Base-by-base conservation (phyloP, 1,140 invertebrate species). In the Belonocnema kinseyi region DNA sequence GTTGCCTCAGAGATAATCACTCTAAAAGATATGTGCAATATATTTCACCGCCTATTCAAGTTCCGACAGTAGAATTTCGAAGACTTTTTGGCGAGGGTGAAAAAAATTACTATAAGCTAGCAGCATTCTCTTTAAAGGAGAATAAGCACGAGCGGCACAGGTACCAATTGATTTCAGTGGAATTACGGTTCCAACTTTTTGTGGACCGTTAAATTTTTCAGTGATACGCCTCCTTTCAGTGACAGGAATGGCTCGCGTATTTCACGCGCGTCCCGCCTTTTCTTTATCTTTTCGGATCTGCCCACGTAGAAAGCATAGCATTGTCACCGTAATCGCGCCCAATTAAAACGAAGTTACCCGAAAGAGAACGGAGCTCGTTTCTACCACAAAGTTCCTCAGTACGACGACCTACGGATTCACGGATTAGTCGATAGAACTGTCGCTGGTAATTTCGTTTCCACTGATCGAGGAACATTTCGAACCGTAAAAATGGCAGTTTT, bases 331-430 rank as follows among this genome's bases (percentile, higher is more conserved):
- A 83, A 88, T 88, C 85, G 84, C 80, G 76, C 74, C 82, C 84
- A 88, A 88, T 89, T 88, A 88, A 89, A 89, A 87, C 84, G 79
- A 74, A 84, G 82, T 88, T 86, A 83, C 61, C 72, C 76, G 61
- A 76, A 77, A 72, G 80, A 81, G 61, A 74, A 52, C 78, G 72
- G 75, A 80, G 80, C 81, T 83, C 77, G 83, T 88, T 88, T 85
- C 82, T 84, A 86, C 78, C 81, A 79, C 84, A 26, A 73, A 81
- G 58, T 53, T 83, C 73, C 72, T 73, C 73, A 78, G 81, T 84
- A 76, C 83, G 80, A 83, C 82, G 83, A 87, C 78, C 82, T 83
- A 88, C 86, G 86, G 79, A 88, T 77, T 83, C 74, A 73, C 79
- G 76, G 77, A 80, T 77, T 77, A 74, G 74, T 72, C 77, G 79